A percentile compares a stretch with the other conserved stretches of the same genome.
phyloP scores from a whole-genome alignment of 64 coral and sea anemone genomes.

The Exaiptasia diaphana region DNA sequence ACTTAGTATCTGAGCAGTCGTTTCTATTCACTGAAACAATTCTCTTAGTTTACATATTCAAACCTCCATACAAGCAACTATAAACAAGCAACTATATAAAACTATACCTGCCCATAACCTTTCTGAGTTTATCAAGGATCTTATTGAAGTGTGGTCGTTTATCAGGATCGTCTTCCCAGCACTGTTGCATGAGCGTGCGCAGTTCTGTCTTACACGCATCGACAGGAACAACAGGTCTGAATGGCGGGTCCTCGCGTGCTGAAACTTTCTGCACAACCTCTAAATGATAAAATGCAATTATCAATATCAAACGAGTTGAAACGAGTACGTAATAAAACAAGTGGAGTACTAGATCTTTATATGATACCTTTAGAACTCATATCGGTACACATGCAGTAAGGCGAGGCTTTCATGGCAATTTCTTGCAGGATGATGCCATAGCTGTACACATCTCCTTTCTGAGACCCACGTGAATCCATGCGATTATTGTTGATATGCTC shows the following conservation, averaged over 20 bases:
- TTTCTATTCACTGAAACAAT: no score
- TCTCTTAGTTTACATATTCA: no score
- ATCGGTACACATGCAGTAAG: conserved; percentile 45
- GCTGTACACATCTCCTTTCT: conserved; percentile 62
- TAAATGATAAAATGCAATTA: neutral
- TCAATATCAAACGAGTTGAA: neutral
- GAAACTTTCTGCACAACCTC: conserved; percentile 30
- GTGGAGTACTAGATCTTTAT: no score
- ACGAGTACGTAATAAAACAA: no score
- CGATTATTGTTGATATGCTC: conserved; percentile 20
- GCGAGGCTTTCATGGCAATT: conserved; percentile 41
- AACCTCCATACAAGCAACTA: no score
- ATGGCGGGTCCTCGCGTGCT: conserved; percentile 63
- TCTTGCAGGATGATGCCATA: conserved; percentile 58
- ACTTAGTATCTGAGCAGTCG: no score
- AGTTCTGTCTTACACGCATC: conserved; percentile 66
- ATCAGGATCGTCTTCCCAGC: conserved; percentile 79
- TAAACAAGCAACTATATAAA: neutral
- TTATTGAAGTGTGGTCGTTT: conserved; percentile 81
- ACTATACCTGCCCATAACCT: conserved; percentile 74
- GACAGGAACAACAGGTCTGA: conserved; percentile 62
- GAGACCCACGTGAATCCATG: conserved; percentile 34
- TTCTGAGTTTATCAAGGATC: conserved; percentile 70
- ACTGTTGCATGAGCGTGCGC: conserved; percentile 69
- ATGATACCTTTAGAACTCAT: conserved; percentile 5